These are phyloP conservation scores for Coremacera marginata DNA, from an alignment of 2,888 invertebrate species.

Conservation along the genomic window DNA sequence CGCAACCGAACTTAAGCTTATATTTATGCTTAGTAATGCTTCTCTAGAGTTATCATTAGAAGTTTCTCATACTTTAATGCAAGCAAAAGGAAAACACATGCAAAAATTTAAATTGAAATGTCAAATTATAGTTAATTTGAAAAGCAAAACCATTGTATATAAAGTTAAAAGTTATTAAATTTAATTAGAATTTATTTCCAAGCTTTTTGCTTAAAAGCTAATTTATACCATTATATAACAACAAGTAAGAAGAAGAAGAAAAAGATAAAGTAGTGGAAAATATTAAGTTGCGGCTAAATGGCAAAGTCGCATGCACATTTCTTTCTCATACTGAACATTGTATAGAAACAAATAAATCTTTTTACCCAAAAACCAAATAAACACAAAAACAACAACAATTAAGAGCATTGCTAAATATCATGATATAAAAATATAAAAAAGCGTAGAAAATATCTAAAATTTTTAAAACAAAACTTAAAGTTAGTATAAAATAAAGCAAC, in stretches of 20 bases:
- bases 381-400: constrained; percentile 12
- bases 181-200: constrained; percentile 18
- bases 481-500: background rate
- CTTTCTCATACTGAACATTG: constrained; percentile 16
- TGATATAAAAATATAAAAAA: constrained; percentile 11
- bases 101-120: constrained; percentile 37
- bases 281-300: constrained; percentile 16
- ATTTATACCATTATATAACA: background rate
- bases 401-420: background rate
- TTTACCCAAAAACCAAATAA: background rate
- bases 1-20: constrained; percentile 12
- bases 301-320: background rate
- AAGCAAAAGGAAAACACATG: constrained; percentile 25
- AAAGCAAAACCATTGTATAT: constrained; percentile 38
- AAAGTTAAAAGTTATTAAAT: constrained; percentile 29
- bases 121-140: constrained; percentile 47
- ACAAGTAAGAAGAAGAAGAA: background rate
- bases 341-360: constrained; percentile 12
- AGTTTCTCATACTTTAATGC: constrained; percentile 4
- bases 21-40: constrained; percentile 15
- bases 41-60: background rate
- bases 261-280: constrained; percentile 15
- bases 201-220: background rate
- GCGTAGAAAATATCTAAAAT: constrained; percentile 35
- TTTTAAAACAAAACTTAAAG: constrained; percentile 14